Evolutionary conservation across 2,888 invertebrate species (phyloP).

Genomic region (Sepioteuthis lessoniana): DNA sequence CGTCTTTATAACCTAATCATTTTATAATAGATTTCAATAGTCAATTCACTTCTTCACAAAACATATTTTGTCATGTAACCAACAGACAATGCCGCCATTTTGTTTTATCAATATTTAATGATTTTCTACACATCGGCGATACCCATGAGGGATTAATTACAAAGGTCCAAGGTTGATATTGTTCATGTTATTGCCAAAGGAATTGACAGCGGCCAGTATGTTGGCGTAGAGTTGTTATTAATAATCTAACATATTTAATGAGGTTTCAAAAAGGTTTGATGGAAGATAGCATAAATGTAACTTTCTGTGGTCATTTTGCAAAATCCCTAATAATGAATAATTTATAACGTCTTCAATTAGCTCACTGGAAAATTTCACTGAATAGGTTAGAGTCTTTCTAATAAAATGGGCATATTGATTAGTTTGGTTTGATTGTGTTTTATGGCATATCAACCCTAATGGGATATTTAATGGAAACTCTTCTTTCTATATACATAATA

Average conservation of each 20-base stretch:
- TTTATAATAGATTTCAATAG: not conserved
- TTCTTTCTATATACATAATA: no score
- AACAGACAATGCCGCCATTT: not conserved
- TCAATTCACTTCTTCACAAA: not conserved
- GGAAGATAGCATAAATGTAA: not conserved
- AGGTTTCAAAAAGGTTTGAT: not conserved
- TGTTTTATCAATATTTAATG: not conserved
- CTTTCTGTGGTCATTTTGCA: no score
- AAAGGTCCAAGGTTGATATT: conserved; percentile 33
- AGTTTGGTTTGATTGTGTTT: no score
- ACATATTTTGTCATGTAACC: not conserved
- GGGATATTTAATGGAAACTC: no score
- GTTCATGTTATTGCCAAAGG: not conserved
- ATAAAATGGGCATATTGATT: no score
- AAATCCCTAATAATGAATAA: not conserved
- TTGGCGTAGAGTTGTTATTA: not conserved
- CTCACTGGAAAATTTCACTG: not conserved
- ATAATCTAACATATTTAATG: conserved; percentile 25
- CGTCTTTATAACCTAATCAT: no score
- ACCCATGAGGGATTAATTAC: not conserved
- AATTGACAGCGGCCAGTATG: not conserved
- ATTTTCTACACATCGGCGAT: not conserved
- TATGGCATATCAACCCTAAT: no score
- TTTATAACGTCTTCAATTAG: not conserved
- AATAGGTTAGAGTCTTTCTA: not conserved